These are phyloP conservation scores for Chromis chromis DNA, from an alignment of 2,797 vertebrate species.

Conservation along the genomic window DNA sequence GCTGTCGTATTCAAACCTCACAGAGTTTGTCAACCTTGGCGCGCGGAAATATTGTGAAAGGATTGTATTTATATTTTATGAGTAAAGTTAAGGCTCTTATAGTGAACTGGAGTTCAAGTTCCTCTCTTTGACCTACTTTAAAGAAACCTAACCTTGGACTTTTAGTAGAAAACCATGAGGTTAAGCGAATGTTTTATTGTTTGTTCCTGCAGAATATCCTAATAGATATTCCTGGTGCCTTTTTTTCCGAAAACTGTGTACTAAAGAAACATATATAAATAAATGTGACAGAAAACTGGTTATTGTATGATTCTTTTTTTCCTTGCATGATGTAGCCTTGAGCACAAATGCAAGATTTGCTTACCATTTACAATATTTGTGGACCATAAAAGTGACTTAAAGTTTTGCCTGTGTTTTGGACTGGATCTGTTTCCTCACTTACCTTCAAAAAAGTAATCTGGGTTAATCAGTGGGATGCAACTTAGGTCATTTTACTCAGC, in stretches of 20 bases:
- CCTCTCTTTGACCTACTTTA: conserved; percentile 51
- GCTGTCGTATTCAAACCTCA: conserved; percentile 42
- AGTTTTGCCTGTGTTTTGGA: background rate
- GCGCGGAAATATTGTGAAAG: conserved; percentile 33
- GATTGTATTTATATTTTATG: conserved; percentile 52
- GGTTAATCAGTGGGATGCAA: conserved; percentile 42
- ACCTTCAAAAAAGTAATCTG: conserved; percentile 10
- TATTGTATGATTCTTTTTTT: conserved; percentile 22
- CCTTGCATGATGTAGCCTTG: conserved; percentile 7
- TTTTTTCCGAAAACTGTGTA: conserved; percentile 4
- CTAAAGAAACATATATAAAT: conserved; percentile 5
- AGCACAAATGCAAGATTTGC: conserved; percentile 9
- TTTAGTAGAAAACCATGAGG: conserved; percentile 34
- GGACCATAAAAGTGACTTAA: background rate
- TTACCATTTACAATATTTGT: conserved; percentile 18
- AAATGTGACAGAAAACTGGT: background rate
- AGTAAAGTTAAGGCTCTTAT: conserved; percentile 32
- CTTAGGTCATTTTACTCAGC: conserved; percentile 23
- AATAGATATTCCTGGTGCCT: conserved; percentile 36
- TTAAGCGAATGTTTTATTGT: conserved; percentile 49
- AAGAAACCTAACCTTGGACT: conserved; percentile 43
- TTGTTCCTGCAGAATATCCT: conserved; percentile 31
- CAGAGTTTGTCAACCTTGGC: conserved; percentile 39
- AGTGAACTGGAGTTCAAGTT: conserved; percentile 44
- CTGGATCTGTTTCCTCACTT: conserved; percentile 12